Base-by-base conservation (phyloP, 1,140 invertebrate species). In the Meloidogyne hapla region DNA sequence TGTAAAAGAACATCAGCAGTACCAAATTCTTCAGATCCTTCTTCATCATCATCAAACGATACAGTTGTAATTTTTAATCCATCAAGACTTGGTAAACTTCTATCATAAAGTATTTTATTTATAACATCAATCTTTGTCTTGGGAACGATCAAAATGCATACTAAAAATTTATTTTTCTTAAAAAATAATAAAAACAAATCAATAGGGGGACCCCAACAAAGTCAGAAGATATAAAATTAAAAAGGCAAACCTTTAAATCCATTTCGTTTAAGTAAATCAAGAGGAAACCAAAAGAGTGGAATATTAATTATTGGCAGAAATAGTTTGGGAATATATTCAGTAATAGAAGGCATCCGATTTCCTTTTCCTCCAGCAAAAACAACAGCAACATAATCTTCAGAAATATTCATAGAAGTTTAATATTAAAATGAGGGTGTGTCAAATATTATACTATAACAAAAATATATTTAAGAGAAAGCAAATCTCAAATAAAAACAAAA, bases 281-380 rank as follows among this genome's bases (percentile, higher is more conserved):
- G 68, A 12, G 81, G 70, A 66, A 75, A 83, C 81, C 81, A 83
- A 71, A 76, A 83, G 0, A 83, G 28, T 26, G 81, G 81, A 73
- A 83, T 42, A 71, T 82, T 83, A 13, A 80, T 77, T 10, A 83
- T 42, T 15, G 81, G 80, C 62, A 83, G 38, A 21, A 81, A 71
- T 6, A 8, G 48, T 69, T 83, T 83, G 5, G 80, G 25, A 65
- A 83, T 72, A 25, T 81, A 48, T 3, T 83, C 71, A 18, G 82
- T 79, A 25, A 83, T 28, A 23, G 64, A 28, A 0, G 62, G 26
- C 81, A 83, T 83, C n/a, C 81, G 80, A 69, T 68, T 83, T 1
- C 81, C 81, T 6, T 56, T 42, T 1, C 81, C 81, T 3, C 79
- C 81, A 40, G 81, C 82, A 61, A 83, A 77, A 33, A 83, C 82